These are phyloP conservation scores for Neodiprion fabricii DNA, from an alignment of 1,140 invertebrate species.

Conservation along the genomic window DNA sequence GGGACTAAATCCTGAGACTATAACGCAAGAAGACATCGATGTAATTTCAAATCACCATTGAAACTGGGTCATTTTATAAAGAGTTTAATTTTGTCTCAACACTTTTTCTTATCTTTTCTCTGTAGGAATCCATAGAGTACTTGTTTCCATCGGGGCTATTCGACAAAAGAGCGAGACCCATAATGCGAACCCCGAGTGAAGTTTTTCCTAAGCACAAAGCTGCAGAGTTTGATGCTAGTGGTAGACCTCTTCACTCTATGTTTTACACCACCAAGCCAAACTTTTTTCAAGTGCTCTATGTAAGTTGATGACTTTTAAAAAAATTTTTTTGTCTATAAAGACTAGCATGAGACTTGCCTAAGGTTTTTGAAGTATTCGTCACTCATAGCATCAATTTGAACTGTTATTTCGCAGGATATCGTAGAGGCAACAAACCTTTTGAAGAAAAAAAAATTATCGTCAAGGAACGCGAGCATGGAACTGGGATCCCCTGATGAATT, in stretches of 20 bases:
- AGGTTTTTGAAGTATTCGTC: not conserved
- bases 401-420: slow-evolving; percentile 62
- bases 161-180: slow-evolving; percentile 80
- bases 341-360: slow-evolving; percentile 10
- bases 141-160: slow-evolving; percentile 91
- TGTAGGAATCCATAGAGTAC: slow-evolving; percentile 86
- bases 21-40: slow-evolving; percentile 89
- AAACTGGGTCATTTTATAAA: not conserved
- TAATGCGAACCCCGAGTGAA: slow-evolving; percentile 86
- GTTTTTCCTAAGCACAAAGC: slow-evolving; percentile 85
- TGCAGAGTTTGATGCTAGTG: slow-evolving; percentile 88
- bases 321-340: slow-evolving; percentile 18
- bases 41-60: slow-evolving; percentile 61
- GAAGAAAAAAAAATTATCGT: slow-evolving; percentile 58
- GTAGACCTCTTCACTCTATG: slow-evolving; percentile 85
- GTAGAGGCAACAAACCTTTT: slow-evolving; percentile 70
- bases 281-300: slow-evolving; percentile 84
- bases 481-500: slow-evolving; percentile 65
- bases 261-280: slow-evolving; percentile 90
- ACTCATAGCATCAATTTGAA: slow-evolving; percentile 7
- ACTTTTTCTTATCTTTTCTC: slow-evolving; percentile 35
- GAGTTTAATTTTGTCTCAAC: slow-evolving; percentile 5
- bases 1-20: slow-evolving; percentile 87
- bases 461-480: slow-evolving; percentile 71
- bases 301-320: slow-evolving; percentile 56